Conservation (phyloP, 2,797 vertebrate species). For the Coregonus ussuriensis region DNA sequence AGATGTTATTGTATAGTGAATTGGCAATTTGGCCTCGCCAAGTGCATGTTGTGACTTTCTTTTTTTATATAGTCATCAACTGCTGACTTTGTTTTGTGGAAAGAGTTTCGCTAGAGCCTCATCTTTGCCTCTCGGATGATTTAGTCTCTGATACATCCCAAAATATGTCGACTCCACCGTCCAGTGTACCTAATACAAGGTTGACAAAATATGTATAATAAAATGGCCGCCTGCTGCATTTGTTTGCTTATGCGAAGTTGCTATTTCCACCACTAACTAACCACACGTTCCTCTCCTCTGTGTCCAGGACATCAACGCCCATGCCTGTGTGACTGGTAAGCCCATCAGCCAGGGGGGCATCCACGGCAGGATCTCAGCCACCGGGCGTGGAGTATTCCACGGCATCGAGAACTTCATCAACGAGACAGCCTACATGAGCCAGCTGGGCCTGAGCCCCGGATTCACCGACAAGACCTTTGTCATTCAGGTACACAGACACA, state of each 20-base stretch:
- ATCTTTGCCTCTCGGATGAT: neutral
- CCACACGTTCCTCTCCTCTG: neutral
- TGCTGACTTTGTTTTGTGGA: too few species aligned
- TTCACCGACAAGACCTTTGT: slow-evolving; percentile 94
- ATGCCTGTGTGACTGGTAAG: slow-evolving; percentile 94
- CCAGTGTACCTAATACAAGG: neutral
- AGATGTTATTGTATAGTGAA: too few species aligned
- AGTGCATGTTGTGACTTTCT: too few species aligned
- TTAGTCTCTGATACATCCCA: neutral
- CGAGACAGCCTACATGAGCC: slow-evolving; percentile 92
- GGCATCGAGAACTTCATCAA: slow-evolving; percentile 98
- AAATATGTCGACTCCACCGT: too few species aligned
- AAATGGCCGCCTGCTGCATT: neutral
- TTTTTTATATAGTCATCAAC: neutral
- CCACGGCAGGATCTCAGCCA: slow-evolving; percentile 93
- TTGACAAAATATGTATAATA: neutral
- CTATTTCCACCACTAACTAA: neutral
- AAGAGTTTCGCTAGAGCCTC: neutral
- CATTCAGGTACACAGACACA: slow-evolving; percentile 82
- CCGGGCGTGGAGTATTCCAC: slow-evolving; percentile 93
- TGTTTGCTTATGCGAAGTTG: neutral
- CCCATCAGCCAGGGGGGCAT: slow-evolving; percentile 97
- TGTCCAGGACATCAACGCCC: slow-evolving; percentile 91
- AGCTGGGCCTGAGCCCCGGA: slow-evolving; percentile 90
- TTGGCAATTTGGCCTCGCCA: too few species aligned